Evolutionary conservation across 2,797 vertebrate genomes (phyloP), one percentile per base, ranked within the genome.

Genomic region (Acrossocheilus fasciatus): DNA sequence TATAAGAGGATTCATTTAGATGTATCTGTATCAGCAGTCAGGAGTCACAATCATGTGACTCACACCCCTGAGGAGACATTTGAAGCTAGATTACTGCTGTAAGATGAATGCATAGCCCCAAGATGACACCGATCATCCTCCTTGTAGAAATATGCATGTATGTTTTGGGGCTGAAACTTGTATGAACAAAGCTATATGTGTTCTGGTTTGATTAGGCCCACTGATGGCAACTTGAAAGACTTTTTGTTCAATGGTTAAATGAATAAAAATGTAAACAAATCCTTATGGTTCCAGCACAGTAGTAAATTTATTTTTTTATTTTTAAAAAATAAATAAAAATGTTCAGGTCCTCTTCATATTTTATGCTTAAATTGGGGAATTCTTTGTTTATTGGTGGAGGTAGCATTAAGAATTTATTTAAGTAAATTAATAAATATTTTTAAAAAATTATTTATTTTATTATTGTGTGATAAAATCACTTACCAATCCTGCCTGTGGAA

Each of bases 41-140:
- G 47, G 11, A 54, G 34, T 70, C 81, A 39, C 50, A 36, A 26
- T 26, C 23, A 26, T 52, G 15, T 43, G 68, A 82, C 18, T 70
- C 50, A 72, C 15, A 75, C 50, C 50, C 72, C 54, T 64, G 26
- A 74, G 70, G 81, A 70, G 43, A 83, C 34, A 47, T 62, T n/a
- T 43, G 62, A 62, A 41, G 54, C 1, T 4, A 59, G n/a, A 36
- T n/a, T 6, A 6, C 14, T 50, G 18, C 26, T 15, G n/a, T 68
- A 20, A 36, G 10, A 57, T 41, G 5, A 36, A 82, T 41, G 8
- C 47, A 26, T 43, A 62, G 54, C 36, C 36, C 54, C 0, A 2
- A 54, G 34, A 39, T 62, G 18, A 83, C 39, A 74, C 17, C 11
- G 3, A 34, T 75, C 72, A 15, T 62, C 3, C 82, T 59, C 5